Conservation (phyloP, 2,888 invertebrate species). For the Epinotia ramella region DNA sequence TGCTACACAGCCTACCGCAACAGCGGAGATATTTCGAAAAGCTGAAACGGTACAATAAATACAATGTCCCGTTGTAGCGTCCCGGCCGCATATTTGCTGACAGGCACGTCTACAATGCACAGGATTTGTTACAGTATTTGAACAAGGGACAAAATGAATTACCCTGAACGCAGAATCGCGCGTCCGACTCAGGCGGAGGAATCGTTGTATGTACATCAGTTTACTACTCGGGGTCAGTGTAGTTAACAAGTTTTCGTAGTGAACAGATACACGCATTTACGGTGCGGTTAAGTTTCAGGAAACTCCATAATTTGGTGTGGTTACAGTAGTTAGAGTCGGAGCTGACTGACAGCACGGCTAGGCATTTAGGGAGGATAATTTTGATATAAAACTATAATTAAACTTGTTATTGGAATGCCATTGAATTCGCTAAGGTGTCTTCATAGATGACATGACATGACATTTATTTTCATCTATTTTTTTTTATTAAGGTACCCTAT, state of each 20-base stretch:
- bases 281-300: slow-evolving; percentile 10
- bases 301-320: slow-evolving; percentile 5
- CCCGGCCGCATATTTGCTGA: neutral
- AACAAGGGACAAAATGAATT: neutral
- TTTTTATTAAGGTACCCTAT: no score
- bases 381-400: neutral
- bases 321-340: neutral
- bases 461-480: no score
- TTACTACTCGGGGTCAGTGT: slow-evolving; percentile 13
- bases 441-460: no score
- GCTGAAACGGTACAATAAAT: slow-evolving; percentile 5
- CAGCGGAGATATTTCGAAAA: neutral
- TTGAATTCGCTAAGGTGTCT: no score
- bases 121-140: slow-evolving; percentile 3
- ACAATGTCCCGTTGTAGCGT: slow-evolving; percentile 1
- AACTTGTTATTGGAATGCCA: no score
- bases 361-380: neutral
- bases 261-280: slow-evolving; percentile 11
- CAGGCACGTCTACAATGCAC: neutral
- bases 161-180: neutral
- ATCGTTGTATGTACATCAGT: neutral
- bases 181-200: neutral
- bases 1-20: neutral
- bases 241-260: slow-evolving; percentile 31
- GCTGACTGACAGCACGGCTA: neutral